Percentiles rank a stretch among this genome's conserved stretches.
These are phyloP conservation scores for Volucella inanis DNA, from an alignment of 2,888 invertebrate genomes.

Conservation along the genomic window DNA sequence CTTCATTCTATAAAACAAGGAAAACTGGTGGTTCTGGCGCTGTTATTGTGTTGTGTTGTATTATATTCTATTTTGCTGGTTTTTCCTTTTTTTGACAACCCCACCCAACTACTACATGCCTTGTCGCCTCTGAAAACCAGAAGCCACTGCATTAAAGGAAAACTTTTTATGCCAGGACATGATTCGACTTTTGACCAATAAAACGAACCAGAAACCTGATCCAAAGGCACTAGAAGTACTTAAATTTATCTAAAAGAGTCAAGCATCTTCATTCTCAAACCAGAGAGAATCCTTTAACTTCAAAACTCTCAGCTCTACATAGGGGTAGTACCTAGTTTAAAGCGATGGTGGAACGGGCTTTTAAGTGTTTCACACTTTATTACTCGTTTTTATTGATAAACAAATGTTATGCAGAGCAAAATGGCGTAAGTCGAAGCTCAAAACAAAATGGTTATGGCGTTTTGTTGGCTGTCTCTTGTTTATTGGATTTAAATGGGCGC, in stretches of 20 bases:
- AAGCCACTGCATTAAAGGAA: slow-evolving; percentile 9
- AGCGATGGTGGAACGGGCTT: background rate
- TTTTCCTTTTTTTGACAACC: background rate
- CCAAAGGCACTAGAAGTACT: slow-evolving; percentile 10
- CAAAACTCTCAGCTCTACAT: background rate
- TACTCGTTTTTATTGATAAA: slow-evolving; percentile 44
- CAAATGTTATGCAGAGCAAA: slow-evolving; percentile 30
- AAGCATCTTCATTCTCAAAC: background rate
- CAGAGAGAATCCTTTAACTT: background rate
- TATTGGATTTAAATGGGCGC: slow-evolving; percentile 17
- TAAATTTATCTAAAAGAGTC: slow-evolving; percentile 34
- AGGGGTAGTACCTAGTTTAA: background rate
- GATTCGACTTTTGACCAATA: slow-evolving; percentile 53
- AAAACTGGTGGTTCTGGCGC: background rate
- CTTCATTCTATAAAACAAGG: slow-evolving; percentile 34
- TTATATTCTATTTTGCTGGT: too few relatives aligned
- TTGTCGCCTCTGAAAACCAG: background rate
- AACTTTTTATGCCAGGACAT: slow-evolving; percentile 34
- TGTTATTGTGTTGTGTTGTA: background rate
- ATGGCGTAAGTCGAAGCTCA: slow-evolving; percentile 31
- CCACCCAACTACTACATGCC: slow-evolving; percentile 9
- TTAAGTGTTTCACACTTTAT: slow-evolving; percentile 46
- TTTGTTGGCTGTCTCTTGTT: background rate
- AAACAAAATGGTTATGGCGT: slow-evolving; percentile 18
- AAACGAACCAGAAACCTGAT: slow-evolving; percentile 20